These are phyloP conservation scores for Xenops minutus DNA, from an alignment of 2,797 vertebrate species.

Conservation along the genomic window DNA sequence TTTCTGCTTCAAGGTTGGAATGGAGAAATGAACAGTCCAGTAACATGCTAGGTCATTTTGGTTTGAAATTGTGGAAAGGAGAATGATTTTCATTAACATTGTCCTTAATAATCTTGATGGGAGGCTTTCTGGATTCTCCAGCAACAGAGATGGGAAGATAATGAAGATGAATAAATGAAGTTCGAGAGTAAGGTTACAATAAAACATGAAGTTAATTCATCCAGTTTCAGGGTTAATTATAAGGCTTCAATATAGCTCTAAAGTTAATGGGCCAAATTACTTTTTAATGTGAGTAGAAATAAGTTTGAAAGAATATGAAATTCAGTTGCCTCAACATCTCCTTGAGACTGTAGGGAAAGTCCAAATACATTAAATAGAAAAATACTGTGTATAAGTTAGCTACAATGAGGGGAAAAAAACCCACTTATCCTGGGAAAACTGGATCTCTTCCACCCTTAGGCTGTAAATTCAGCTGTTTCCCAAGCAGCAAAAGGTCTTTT, in stretches of 20 bases:
- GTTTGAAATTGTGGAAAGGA: background rate
- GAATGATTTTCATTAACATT: background rate
- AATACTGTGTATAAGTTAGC: background rate
- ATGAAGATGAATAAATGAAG: constrained; percentile 20
- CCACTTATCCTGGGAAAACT: background rate
- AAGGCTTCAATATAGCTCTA: background rate
- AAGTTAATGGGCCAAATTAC: constrained; percentile 18
- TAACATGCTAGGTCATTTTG: background rate
- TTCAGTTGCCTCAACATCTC: background rate
- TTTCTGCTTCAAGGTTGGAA: background rate
- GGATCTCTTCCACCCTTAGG: background rate
- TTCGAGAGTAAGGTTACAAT: background rate
- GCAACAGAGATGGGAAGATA: constrained; percentile 20
- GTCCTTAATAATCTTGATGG: background rate
- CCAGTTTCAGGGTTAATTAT: constrained; percentile 27
- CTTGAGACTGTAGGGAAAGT: background rate
- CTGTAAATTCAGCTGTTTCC: background rate
- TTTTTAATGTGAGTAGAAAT: background rate
- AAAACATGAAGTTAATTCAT: constrained; percentile 10
- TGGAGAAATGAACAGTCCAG: background rate
- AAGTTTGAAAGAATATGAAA: background rate
- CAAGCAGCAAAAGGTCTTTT: background rate
- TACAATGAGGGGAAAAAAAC: background rate
- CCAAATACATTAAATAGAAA: background rate
- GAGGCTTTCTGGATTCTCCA: background rate